phyloP scores from a whole-genome alignment of 2,113 vertebrate genomes.

The Nesogale talazaci region DNA sequence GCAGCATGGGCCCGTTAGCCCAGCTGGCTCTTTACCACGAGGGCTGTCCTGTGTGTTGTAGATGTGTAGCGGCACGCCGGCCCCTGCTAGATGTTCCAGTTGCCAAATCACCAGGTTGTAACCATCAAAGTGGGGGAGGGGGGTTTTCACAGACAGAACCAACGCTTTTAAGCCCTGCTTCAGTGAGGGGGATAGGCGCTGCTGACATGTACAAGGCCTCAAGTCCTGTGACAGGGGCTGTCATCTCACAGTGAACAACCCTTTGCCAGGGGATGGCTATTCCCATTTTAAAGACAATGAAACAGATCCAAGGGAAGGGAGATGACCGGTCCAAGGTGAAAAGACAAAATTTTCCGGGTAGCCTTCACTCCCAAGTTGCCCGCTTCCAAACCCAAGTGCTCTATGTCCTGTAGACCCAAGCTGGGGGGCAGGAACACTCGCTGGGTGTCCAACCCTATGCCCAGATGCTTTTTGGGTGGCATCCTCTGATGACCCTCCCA shows the following conservation, averaged over 20 bases:
- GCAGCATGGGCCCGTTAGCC: neutral
- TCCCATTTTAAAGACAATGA: constrained; percentile 37
- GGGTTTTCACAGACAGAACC: neutral
- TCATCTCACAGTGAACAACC: neutral
- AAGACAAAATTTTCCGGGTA: constrained; percentile 1
- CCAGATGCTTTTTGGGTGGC: neutral
- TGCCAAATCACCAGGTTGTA: neutral
- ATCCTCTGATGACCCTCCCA: neutral
- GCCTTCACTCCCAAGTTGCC: constrained; percentile 27
- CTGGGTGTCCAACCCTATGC: neutral
- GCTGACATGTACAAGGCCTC: neutral
- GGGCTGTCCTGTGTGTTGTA: neutral
- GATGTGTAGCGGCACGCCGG: neutral
- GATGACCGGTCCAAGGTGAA: constrained; percentile 3
- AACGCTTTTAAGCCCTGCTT: neutral
- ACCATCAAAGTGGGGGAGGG: neutral
- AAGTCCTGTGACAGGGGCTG: neutral
- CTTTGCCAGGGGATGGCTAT: neutral
- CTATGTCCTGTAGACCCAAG: neutral
- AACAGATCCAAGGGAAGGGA: constrained; percentile 15
- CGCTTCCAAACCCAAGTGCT: neutral
- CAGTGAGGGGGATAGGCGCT: neutral
- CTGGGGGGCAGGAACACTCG: neutral
- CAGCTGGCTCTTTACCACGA: neutral
- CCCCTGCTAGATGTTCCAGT: neutral